Percentiles rank a stretch among this genome's conserved stretches.
phyloP scores from a whole-genome alignment of 2,797 vertebrate genomes.

The Podarcis siculus region DNA sequence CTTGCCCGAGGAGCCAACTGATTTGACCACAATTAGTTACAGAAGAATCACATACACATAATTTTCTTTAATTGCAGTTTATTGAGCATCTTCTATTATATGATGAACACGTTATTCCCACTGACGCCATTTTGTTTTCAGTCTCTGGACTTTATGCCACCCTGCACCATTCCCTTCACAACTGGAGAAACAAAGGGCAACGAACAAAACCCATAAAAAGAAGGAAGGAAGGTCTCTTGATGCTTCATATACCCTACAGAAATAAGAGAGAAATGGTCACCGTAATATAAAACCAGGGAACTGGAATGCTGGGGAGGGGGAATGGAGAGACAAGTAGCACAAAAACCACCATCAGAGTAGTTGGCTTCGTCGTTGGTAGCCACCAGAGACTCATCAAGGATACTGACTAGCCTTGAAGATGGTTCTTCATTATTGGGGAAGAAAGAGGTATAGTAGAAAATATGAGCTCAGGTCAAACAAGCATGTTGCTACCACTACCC shows the following conservation, averaged over 20 bases:
- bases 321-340: slow-evolving; percentile 16
- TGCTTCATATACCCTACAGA: slow-evolving; percentile 58
- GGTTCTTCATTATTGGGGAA: slow-evolving; percentile 26
- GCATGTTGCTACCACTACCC: slow-evolving; percentile 19
- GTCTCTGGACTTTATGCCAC: background rate
- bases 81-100: slow-evolving; percentile 53
- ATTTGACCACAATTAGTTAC: background rate
- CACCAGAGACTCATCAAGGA: slow-evolving; percentile 31
- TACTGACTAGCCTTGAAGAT: slow-evolving; percentile 23
- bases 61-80: slow-evolving; percentile 50
- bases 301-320: background rate
- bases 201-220: background rate
- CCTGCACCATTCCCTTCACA: slow-evolving; percentile 23
- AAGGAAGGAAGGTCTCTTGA: slow-evolving; percentile 26
- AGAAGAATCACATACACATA: slow-evolving; percentile 20
- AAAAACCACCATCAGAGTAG: slow-evolving; percentile 20
- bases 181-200: slow-evolving; percentile 31
- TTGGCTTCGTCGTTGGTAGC: slow-evolving; percentile 35
- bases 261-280: slow-evolving; percentile 54
- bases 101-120: background rate
- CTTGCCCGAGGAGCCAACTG: background rate
- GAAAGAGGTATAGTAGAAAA: slow-evolving; percentile 14
- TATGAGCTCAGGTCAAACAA: slow-evolving; percentile 40
- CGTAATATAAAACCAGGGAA: background rate
- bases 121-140: background rate